A percentile compares a stretch with the other conserved stretches of the same genome.
Evolutionary conservation across 2,797 vertebrate species (phyloP).

Genomic region (Silurus lanzhouensis): DNA sequence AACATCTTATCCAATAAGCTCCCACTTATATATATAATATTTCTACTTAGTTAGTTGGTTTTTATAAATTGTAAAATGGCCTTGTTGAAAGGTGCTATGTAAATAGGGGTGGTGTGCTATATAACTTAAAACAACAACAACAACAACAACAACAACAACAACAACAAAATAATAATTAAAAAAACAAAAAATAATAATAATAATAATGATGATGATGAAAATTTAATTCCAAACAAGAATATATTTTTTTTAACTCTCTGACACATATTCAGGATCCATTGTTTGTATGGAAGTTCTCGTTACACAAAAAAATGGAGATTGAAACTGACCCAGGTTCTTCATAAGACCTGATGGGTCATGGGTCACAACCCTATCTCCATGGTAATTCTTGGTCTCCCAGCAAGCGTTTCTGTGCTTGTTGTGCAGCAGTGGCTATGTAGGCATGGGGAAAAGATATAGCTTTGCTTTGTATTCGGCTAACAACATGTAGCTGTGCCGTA

Average conservation of each 20-base stretch:
- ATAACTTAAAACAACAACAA: no score
- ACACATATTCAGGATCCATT: constrained; percentile 55
- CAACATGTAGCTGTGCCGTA: constrained; percentile 16
- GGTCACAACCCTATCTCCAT: constrained; percentile 66
- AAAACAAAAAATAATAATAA: no score
- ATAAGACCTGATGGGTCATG: constrained; percentile 64
- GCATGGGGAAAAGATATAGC: constrained; percentile 4
- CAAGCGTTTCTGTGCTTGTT: constrained; percentile 60
- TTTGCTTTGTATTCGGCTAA: constrained; percentile 1
- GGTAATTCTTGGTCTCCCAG: constrained; percentile 63
- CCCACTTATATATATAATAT: no score
- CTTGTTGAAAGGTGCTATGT: no score
- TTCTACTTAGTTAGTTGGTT: no score
- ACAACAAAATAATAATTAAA: no score
- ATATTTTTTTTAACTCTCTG: not conserved
- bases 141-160: no score
- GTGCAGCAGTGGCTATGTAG: not conserved
- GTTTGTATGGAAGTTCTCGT: constrained; percentile 53
- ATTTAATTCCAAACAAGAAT: no score
- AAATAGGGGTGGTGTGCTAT: no score
- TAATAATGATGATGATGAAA: no score
- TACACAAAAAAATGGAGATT: constrained; percentile 43
- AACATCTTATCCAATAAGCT: no score
- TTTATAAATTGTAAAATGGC: no score
- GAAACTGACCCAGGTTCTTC: constrained; percentile 55